Conservation (phyloP, 2,113 vertebrate species). For the Oryzias celebensis region DNA sequence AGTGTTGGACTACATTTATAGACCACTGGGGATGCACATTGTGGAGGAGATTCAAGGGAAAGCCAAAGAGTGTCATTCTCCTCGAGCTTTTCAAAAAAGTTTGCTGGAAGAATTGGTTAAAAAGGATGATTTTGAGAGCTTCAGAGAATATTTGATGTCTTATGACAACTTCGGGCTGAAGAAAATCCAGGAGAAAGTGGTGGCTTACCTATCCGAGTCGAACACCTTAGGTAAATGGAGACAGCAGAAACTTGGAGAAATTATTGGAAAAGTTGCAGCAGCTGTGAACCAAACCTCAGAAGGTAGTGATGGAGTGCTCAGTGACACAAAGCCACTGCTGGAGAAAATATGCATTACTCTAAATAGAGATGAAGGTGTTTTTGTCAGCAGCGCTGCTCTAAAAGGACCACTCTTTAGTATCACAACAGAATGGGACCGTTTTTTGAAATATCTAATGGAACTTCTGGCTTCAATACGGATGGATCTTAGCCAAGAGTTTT, state of each 20-base stretch:
- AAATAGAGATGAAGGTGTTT: constrained; percentile 45
- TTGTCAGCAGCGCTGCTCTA: constrained; percentile 38
- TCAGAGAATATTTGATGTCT: constrained; percentile 62
- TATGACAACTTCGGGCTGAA: constrained; percentile 54
- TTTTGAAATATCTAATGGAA: constrained; percentile 60
- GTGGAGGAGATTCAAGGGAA: constrained; percentile 56
- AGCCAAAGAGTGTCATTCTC: constrained; percentile 45
- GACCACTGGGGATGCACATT: constrained; percentile 51
- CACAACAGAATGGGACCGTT: constrained; percentile 61
- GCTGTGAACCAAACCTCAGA: constrained; percentile 49
- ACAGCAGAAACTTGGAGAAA: constrained; percentile 63
- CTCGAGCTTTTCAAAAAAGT: constrained; percentile 53
- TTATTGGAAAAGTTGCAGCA: constrained; percentile 57
- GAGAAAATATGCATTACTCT: constrained; percentile 58
- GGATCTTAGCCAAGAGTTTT: constrained; percentile 55
- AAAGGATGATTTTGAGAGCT: constrained; percentile 65
- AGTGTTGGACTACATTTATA: constrained; percentile 60
- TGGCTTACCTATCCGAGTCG: constrained; percentile 53
- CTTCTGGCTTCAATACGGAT: constrained; percentile 53
- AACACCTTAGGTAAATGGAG: constrained; percentile 44
- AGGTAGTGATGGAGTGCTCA: constrained; percentile 34
- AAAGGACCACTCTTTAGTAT: constrained; percentile 64
- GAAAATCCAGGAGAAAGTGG: constrained; percentile 59
- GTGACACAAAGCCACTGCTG: constrained; percentile 57
- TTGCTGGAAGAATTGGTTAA: constrained; percentile 65